Conservation (phyloP, 37 sponge, comb jelly and placozoan species). For the Cliona cf. orientalis region DNA sequence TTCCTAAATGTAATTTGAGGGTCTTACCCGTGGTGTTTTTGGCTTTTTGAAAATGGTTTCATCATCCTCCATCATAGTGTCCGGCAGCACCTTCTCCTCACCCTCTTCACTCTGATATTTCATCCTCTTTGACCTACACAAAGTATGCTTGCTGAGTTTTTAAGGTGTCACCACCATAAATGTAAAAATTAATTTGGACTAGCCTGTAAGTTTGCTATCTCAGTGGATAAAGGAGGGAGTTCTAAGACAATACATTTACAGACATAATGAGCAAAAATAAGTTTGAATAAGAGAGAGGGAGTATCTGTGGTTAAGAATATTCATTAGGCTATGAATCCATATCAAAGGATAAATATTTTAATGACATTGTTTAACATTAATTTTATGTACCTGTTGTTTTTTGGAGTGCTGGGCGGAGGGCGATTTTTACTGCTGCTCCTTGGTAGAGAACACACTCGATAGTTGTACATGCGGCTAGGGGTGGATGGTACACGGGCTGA, state of each 20-base stretch:
- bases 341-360: too few relatives aligned
- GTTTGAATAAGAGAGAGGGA: too few relatives aligned
- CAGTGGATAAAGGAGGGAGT: too few relatives aligned
- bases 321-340: too few relatives aligned
- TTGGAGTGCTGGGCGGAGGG: neutral
- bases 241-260: too few relatives aligned
- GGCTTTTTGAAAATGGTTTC: slow-evolving; percentile 52
- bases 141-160: neutral
- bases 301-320: too few relatives aligned
- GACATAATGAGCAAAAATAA: too few relatives aligned
- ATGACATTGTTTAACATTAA: too few relatives aligned
- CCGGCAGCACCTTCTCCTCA: slow-evolving; percentile 10
- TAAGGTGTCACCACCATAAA: neutral
- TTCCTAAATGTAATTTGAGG: too few relatives aligned
- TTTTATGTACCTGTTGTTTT: neutral
- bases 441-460: slow-evolving; percentile 6
- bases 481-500: neutral
- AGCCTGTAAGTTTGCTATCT: too few relatives aligned
- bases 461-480: slow-evolving; percentile 14
- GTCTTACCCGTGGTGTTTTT: neutral
- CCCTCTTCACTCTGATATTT: neutral
- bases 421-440: neutral
- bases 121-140: slow-evolving; percentile 9
- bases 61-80: slow-evolving; percentile 1
- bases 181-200: too few relatives aligned